phyloP scores from a whole-genome alignment of 2,113 vertebrate genomes.

The Neogobius melanostomus region DNA sequence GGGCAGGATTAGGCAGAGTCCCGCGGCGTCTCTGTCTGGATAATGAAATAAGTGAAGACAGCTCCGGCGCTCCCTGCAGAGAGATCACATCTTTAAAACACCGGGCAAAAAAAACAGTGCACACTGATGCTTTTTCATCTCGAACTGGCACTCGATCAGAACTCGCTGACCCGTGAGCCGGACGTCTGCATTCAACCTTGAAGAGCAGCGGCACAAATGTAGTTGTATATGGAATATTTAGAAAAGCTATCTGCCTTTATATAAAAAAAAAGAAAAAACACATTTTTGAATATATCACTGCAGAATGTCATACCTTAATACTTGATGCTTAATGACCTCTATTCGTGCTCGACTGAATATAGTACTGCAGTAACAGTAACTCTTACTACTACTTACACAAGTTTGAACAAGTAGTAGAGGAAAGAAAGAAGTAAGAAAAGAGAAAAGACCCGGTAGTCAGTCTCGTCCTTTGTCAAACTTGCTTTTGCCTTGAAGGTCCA shows the following conservation, averaged over 20 bases:
- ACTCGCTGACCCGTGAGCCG: slow-evolving; percentile 39
- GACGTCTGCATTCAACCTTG: slow-evolving; percentile 12
- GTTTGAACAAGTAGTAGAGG: no score
- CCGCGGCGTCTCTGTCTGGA: slow-evolving; percentile 49
- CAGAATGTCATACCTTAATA: no score
- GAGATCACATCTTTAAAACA: slow-evolving; percentile 42
- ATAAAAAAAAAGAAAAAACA: no score
- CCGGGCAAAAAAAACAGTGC: neutral
- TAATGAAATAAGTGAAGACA: slow-evolving; percentile 60
- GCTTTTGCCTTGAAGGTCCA: slow-evolving; percentile 43
- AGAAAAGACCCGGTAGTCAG: slow-evolving; percentile 30
- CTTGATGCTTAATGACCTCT: no score
- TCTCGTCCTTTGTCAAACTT: slow-evolving; percentile 41
- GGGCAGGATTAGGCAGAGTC: slow-evolving; percentile 42
- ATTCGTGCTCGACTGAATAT: no score
- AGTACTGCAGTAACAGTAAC: no score
- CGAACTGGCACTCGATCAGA: slow-evolving; percentile 45
- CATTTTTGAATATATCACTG: no score
- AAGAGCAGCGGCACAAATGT: slow-evolving; percentile 1
- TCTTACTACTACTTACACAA: no score
- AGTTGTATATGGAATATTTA: slow-evolving; percentile 1
- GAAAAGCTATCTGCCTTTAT: neutral
- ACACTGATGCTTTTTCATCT: slow-evolving; percentile 18
- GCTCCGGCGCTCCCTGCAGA: slow-evolving; percentile 36
- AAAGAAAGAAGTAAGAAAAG: neutral